Base-by-base conservation (phyloP, 2,113 vertebrate species). In the Circaetus cinerascens region DNA sequence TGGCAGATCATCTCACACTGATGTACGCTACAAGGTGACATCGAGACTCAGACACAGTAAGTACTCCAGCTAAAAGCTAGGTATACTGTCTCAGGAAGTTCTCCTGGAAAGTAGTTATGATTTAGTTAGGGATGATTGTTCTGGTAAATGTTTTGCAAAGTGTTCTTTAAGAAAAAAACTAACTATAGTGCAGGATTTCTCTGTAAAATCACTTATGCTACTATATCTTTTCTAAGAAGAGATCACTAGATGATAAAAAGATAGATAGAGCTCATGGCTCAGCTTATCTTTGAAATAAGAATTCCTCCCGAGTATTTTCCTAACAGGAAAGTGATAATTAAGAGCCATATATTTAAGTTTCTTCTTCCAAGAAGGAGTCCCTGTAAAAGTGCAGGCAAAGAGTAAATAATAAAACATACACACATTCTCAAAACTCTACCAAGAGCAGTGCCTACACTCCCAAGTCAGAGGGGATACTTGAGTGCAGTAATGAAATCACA, bases 1-100 rank as follows among this genome's bases (percentile, higher is more conserved):
- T 23, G 63, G 56, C 80, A 40, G 32, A n/a, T 45, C 73, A 16
- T 26, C 63, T 45, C 69, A 2, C 5, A 2, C 36, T 17, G 22
- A 11, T 0, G 17, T 4, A 8, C 6, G 1, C 41, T 2, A 3
- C 48, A 18, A 53, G 69, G 82, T 53, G 92, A 56, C 78, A 17
- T 1, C 0, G 14, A 59, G 77, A 15, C 67, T 82, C 88, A 7
- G 60, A 3, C 22, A 3, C 1, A 0, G 8, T 3, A 11, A 56
- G 48, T 9, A 5, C 60, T 23, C 23, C 41, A 3, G 60, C 75
- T 23, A 5, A 66, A 40, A 77, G 14, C 41, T 20, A 13, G 6
- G 34, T 14, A 12, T 27, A 6, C 32, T 10, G 19, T 6, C 76
- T 43, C 15, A 4, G 48, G 60, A 80, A 66, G 60, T 13, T n/a